A percentile compares a stretch with the other conserved stretches of the same genome.
These are phyloP conservation scores for Phalacrocorax brasilianus DNA, from an alignment of 2,113 vertebrate genomes.

Conservation along the genomic window DNA sequence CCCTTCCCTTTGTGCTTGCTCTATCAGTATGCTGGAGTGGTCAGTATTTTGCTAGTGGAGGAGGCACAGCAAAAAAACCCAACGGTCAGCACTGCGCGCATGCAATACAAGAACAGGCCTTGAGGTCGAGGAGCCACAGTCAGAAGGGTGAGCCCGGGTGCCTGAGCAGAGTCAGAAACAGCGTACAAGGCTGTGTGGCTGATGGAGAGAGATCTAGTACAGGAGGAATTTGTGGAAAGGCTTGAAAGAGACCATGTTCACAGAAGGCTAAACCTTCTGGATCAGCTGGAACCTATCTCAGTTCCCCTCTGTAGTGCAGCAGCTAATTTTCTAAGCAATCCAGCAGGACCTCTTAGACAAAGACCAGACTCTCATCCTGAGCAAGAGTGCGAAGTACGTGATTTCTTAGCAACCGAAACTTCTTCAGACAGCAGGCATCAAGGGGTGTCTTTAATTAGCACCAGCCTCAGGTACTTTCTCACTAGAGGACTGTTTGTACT, in stretches of 20 bases:
- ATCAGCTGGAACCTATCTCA: not conserved
- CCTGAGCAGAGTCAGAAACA: not conserved
- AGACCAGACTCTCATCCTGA: not conserved
- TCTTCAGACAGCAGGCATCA: slow-evolving; percentile 30
- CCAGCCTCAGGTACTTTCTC: slow-evolving; percentile 46
- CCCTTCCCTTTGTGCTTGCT: not conserved
- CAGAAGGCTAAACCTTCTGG: not conserved
- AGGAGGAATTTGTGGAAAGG: not conserved
- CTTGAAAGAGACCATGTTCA: not conserved
- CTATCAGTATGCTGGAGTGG: not conserved
- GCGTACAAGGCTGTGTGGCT: not conserved
- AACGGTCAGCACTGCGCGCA: rapidly evolving
- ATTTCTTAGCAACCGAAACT: not conserved
- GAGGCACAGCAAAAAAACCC: not conserved
- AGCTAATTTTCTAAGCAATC: not conserved
- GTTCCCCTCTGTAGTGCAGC: not conserved
- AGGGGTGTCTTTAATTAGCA: slow-evolving; percentile 21
- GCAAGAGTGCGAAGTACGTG: not conserved
- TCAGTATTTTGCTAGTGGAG: not conserved
- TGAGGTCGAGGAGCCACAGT: not conserved
- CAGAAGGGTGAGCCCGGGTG: not conserved
- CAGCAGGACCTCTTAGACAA: not conserved
- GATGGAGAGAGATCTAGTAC: not conserved
- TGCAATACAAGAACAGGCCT: not conserved
- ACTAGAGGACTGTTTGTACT: slow-evolving; percentile 1